Base-by-base conservation (phyloP, 2,888 invertebrate species). In the Cephus pulcher region DNA sequence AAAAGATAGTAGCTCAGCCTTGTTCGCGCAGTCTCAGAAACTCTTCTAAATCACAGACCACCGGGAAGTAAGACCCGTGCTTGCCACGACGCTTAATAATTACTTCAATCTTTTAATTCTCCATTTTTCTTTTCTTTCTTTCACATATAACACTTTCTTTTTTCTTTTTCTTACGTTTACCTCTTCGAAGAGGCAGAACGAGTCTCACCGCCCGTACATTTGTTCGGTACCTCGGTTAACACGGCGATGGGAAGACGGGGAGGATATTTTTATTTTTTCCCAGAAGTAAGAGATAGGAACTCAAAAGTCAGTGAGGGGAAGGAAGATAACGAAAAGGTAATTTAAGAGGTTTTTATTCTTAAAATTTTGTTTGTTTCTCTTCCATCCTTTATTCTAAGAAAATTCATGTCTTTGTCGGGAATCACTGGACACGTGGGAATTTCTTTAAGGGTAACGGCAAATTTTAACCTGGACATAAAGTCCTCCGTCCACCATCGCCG, bases 1-100 rank as follows among this genome's bases (percentile, higher is more conserved):
- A 71, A 71, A 71, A 34, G 32, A 34, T 71, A 32, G 32, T 56
- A 56, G 56, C 56, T 56, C 56, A 75, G 75, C 75, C 75, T 75
- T 75, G 75, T 56, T 75, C 75, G 68, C 75, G 75, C 75, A 75
- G 75, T 75, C 75, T 75, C 71, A 33, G 33, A 75, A 75, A 75
- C 75, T 75, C 40, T 56, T 75, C 75, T 56, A 56, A 56, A 75
- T 75, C 75, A 75, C 75, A 75, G 75, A 37, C 33, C 75, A 75
- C 75, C 34, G 69, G 68, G 75, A 56, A 56, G 23, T 56, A 56
- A 56, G 56, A 56, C 56, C 56, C 56, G 56, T 23, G 56, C 56
- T 23, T 23, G 56, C 56, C 56, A 56, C 56, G 56, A 56, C 34
- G 23, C 33, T 30, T 11, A 32, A 73, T 73, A 34, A 32, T 23